A percentile compares a stretch with the other conserved stretches of the same genome.
Conservation (phyloP, 2,888 invertebrate species). For the Coecobrya sp. region DNA sequence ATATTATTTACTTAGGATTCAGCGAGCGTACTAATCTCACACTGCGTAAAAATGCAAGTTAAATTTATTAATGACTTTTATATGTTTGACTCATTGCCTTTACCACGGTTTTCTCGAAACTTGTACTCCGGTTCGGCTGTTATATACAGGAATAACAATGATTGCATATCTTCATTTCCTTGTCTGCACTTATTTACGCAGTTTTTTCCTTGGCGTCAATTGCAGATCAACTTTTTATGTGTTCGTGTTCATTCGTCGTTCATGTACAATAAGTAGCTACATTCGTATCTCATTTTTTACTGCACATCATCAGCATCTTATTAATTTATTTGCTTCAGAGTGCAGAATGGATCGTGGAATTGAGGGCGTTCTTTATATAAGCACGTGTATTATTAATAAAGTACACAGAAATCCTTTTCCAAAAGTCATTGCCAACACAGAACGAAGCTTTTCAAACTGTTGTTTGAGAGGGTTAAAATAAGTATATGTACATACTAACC, state of each 20-base stretch:
- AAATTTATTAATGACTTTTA: constrained; percentile 38
- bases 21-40: not conserved
- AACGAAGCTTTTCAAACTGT: too few relatives aligned
- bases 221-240: constrained; percentile 74
- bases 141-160: not conserved
- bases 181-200: constrained; percentile 65
- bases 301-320: constrained; percentile 11
- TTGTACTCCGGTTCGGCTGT: not conserved
- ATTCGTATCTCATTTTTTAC: constrained; percentile 1
- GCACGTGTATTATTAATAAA: too few relatives aligned
- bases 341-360: not conserved
- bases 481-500: too few relatives aligned
- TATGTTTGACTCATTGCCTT: not conserved
- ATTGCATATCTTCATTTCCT: constrained; percentile 57
- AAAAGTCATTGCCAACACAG: too few relatives aligned
- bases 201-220: constrained; percentile 52
- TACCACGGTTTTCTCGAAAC: not conserved
- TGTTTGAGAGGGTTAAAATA: too few relatives aligned
- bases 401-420: too few relatives aligned
- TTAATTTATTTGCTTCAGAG: constrained; percentile 3
- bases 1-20: constrained; percentile 31
- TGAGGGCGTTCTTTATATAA: constrained; percentile 43
- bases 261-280: not conserved
- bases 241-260: not conserved
- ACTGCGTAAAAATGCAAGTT: constrained; percentile 18